These are phyloP conservation scores for Noctilio leporinus DNA, from an alignment of 2,113 vertebrate species.

Conservation along the genomic window DNA sequence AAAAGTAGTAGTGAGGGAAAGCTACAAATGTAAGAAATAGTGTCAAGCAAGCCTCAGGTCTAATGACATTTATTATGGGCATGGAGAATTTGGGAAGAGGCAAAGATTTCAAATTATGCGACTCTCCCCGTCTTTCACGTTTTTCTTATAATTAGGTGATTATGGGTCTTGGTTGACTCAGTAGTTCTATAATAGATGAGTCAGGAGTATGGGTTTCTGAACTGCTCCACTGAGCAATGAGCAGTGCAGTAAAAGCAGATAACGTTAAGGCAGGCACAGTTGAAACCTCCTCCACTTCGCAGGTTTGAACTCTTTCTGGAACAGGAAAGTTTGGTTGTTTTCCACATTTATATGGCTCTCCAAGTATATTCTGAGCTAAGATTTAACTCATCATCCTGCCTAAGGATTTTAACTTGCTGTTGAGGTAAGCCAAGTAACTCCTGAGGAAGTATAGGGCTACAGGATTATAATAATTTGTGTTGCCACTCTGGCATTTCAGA, in stretches of 20 bases:
- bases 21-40: neutral
- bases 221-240: neutral
- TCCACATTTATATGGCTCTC: neutral
- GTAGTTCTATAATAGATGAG: neutral
- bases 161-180: slow-evolving; percentile 6
- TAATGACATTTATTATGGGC: neutral
- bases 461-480: neutral
- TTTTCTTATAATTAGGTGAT: neutral
- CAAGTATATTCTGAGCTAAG: neutral
- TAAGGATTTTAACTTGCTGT: neutral
- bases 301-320: slow-evolving; percentile 12
- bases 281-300: neutral
- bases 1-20: neutral
- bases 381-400: neutral
- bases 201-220: neutral
- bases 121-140: neutral
- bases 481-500: neutral
- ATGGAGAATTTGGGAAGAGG: neutral
- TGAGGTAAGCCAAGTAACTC: neutral
- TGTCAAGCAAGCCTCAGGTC: neutral
- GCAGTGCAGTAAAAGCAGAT: neutral
- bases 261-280: neutral
- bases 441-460: neutral
- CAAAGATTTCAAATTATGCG: neutral
- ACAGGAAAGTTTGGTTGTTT: neutral